Evolutionary conservation across 2,797 vertebrate species (phyloP), one percentile per base, ranked within the genome.

Genomic region (Lepidocolaptes lacrymiger): DNA sequence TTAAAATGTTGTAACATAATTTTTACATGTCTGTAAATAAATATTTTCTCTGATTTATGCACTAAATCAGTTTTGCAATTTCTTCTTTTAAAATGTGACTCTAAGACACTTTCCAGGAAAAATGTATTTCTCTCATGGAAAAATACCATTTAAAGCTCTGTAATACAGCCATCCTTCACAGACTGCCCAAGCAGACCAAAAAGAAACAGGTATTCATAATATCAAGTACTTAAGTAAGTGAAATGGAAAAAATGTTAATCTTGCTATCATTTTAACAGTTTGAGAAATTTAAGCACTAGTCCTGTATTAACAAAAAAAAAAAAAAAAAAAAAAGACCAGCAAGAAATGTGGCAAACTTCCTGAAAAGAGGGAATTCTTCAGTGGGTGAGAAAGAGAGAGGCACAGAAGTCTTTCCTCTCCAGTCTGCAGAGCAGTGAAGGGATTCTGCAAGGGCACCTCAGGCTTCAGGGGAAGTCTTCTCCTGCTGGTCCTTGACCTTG

Each of bases 21-120:
- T 97, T 97, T 97, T 97, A 97, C 97, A 96, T 98, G 96, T 97
- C 95, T 98, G 97, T 98, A 98, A 97, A 98, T 98, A 98, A 97
- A 98, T 97, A 97, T 97, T 97, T 98, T 97, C 94, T 97, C 96
- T 94, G 95, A 97, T 96, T 97, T 97, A 96, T 94, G 94, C 96
- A 97, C 80, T 94, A 95, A 91, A 75, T 89, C 44, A 20, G 44
- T 93, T 91, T 86, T 80, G 51, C 30, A 84, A 69, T 94, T 90
- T 83, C 41, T 96, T 80, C 36, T 80, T 27, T 77, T 66, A 63
- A 91, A 66, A 72, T 20, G 6, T 64, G 32, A 46, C 14, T 63
- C 14, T 83, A 24, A 39, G 34, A 67, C 43, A 26, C 8, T 34
- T 77, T 14, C 10, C 26, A 14, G 8, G 24, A 59, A 83, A 74